Evolutionary conservation across 2,113 vertebrate genomes (phyloP), one percentile per base, ranked within the genome.

Genomic region (Leuciscus idus): DNA sequence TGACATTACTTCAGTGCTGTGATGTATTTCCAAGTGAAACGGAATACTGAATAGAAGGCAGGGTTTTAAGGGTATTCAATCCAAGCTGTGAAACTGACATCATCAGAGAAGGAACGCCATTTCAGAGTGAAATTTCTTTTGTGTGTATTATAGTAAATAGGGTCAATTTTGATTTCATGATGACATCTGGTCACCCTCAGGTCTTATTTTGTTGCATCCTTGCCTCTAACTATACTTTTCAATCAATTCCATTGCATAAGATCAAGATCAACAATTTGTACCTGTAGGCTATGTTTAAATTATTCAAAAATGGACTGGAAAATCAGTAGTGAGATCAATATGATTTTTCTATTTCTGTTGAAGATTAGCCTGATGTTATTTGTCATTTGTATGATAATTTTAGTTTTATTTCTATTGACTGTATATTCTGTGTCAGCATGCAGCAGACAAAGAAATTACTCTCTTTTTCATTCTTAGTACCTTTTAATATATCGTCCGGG

Each of bases 361-460:
- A 76, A 19, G 13, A 52, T 50, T 52, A 78, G 17, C 11, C 30
- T 78, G 17, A 33, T 23, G 17, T 33, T 55, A 13, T 30, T 75
- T 77, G 6, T 55, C 13, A 36, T 39, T 46, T 23, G 7, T 62
- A 3, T 62, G 57, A 43, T 28, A 1, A 28, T 46, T 61, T 46
- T 7, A 19, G 9, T 80, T 26, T 15, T 43, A 9, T 62, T 23
- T 62, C 21, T 12, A 43, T 80, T 46, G 21, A 39, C 79, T 10
- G 12, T 39, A 79, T 62, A 68, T 77, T 70, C 76, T 21, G 8
- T 75, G 33, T 77, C n/a, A 50, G 19, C 12, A 39, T 46, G 33
- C 50, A 59, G 46, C 78, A 48, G 78, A 84, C 88, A 70, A 46
- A 81, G 81, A 75, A 48, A 30, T 55, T 26, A 4, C 39, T 77